Conservation (phyloP, 1,140 invertebrate genomes). For the Drosophila melanica region DNA sequence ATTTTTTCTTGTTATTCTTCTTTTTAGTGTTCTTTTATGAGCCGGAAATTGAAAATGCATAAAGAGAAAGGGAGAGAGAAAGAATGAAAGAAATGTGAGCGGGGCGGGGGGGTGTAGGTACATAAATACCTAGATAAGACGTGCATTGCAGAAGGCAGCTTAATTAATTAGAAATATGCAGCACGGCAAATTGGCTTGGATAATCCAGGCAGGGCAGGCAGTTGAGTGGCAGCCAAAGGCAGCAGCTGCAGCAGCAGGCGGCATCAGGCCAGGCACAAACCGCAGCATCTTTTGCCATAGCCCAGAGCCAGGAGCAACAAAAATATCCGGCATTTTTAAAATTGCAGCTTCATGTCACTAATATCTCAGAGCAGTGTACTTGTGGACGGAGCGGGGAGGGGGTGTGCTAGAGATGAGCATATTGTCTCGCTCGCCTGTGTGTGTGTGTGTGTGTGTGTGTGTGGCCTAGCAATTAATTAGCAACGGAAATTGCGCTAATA, state of each 20-base stretch:
- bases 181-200: slow-evolving; percentile 63
- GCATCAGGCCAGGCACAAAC: not conserved
- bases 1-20: slow-evolving; percentile 18
- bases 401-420: slow-evolving; percentile 15
- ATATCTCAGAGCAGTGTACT: slow-evolving; percentile 44
- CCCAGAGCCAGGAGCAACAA: slow-evolving; percentile 14
- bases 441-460: slow-evolving; percentile 47
- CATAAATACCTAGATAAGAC: slow-evolving; percentile 13
- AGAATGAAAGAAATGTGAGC: not conserved
- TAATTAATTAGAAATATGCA: slow-evolving; percentile 78
- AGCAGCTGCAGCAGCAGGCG: not conserved
- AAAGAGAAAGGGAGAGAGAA: slow-evolving; percentile 3
- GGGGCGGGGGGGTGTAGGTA: too few species aligned
- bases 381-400: not conserved
- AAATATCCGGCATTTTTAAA: slow-evolving; percentile 64
- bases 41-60: slow-evolving; percentile 53
- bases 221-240: slow-evolving; percentile 31
- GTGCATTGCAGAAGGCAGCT: slow-evolving; percentile 56
- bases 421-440: slow-evolving; percentile 2
- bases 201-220: slow-evolving; percentile 39
- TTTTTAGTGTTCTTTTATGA: slow-evolving; percentile 33
- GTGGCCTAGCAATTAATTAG: slow-evolving; percentile 80
- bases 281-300: slow-evolving; percentile 1
- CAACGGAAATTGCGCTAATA: slow-evolving; percentile 83
- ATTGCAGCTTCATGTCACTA: slow-evolving; percentile 75